phyloP scores from a whole-genome alignment of 2,888 invertebrate species.

The Thera obeliscata region DNA sequence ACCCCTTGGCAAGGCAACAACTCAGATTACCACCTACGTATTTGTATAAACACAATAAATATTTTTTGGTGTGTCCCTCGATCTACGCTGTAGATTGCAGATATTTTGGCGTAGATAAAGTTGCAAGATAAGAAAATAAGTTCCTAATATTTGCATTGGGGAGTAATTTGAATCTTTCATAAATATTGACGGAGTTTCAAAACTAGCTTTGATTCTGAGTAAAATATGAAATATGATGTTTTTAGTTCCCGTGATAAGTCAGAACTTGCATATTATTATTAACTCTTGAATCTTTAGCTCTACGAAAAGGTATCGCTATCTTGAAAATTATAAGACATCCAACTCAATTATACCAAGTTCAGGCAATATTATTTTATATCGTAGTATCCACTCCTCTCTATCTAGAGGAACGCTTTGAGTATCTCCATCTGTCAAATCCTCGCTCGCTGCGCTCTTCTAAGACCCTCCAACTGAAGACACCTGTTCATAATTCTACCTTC shows the following conservation, averaged over 20 bases:
- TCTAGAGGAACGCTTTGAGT: too few species aligned
- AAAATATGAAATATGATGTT: constrained; percentile 26
- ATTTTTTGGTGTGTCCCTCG: constrained; percentile 70
- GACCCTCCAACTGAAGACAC: too few species aligned
- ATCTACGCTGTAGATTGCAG: constrained; percentile 62
- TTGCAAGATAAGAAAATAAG: constrained; percentile 37
- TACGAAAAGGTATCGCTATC: too few species aligned
- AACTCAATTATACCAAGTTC: too few species aligned
- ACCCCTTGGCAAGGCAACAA: constrained; percentile 55
- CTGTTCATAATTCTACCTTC: too few species aligned
- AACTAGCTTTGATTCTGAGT: constrained; percentile 10
- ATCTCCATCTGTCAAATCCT: too few species aligned
- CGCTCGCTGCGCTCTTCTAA: too few species aligned
- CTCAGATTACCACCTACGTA: constrained; percentile 83
- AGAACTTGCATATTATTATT: too few species aligned
- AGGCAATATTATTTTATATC: too few species aligned
- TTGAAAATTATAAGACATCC: too few species aligned
- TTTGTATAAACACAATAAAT: constrained; percentile 84
- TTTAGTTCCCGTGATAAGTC: not conserved
- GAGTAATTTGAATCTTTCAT: constrained; percentile 37
- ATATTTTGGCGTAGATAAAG: constrained; percentile 43
- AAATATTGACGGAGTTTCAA: constrained; percentile 29
- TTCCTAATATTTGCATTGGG: constrained; percentile 33
- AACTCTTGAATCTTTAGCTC: too few species aligned
- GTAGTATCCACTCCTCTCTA: too few species aligned